These are phyloP conservation scores for Phaethon lepturus DNA, from an alignment of 2,113 vertebrate genomes.

Conservation along the genomic window DNA sequence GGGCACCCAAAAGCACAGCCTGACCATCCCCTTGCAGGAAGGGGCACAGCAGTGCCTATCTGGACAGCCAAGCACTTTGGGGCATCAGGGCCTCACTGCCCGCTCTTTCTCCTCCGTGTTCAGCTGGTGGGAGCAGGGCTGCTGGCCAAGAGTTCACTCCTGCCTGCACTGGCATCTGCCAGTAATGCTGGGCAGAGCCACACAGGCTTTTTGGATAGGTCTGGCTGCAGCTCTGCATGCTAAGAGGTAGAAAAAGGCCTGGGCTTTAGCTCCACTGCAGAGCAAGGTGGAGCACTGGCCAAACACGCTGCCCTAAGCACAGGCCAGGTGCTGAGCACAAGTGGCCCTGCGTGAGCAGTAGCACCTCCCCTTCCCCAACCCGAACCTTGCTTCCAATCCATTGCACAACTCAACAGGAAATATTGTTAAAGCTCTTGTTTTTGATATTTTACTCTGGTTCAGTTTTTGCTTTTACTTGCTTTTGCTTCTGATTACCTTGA, in stretches of 20 bases:
- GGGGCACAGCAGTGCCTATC: neutral
- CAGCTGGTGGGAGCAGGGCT: neutral
- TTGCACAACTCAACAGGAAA: neutral
- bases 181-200: neutral
- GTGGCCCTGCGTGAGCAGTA: too few species aligned
- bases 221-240: neutral
- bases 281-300: neutral
- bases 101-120: neutral
- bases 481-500: neutral
- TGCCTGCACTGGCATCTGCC: neutral
- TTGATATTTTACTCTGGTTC: neutral
- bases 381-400: neutral
- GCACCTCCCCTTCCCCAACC: neutral
- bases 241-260: neutral
- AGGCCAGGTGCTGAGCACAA: neutral
- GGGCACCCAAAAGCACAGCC: neutral
- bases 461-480: neutral
- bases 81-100: neutral
- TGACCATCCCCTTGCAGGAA: neutral
- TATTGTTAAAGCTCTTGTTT: neutral
- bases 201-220: neutral
- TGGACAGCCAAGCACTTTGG: neutral
- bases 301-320: neutral
- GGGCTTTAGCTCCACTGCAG: neutral
- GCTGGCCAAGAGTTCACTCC: neutral